Evolutionary conservation across 37 sponge, comb jelly and placozoan species (phyloP).

Genomic region (Eunapius fragilis): DNA sequence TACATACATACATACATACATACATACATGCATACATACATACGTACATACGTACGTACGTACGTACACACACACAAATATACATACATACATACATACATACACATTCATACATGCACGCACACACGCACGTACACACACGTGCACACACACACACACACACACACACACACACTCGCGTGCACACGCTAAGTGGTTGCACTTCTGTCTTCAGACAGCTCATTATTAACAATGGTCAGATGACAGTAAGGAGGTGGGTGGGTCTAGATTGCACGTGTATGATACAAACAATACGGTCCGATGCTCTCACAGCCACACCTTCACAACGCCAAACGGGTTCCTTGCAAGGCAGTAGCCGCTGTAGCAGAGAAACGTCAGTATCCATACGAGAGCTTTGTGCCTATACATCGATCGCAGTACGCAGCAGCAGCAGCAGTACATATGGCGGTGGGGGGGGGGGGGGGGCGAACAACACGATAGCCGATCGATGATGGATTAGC

Average conservation of each 20-base stretch:
- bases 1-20: too few species aligned
- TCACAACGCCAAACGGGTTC: conserved; percentile 72
- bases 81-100: conserved; percentile 25
- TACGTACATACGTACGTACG: too few species aligned
- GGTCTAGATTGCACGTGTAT: too few species aligned
- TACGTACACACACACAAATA: not conserved
- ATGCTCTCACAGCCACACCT: conserved; percentile 7
- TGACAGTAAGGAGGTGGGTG: not conserved
- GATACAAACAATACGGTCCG: too few species aligned
- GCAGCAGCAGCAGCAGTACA: not conserved
- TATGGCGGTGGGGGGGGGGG: too few species aligned
- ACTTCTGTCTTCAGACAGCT: not conserved
- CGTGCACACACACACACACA: conserved; percentile 46
- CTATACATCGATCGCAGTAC: not conserved
- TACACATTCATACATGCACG: conserved; percentile 40
- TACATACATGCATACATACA: too few species aligned
- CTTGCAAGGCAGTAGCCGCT: conserved; percentile 58
- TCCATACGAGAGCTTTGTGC: conserved; percentile 35
- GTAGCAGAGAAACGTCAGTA: conserved; percentile 65
- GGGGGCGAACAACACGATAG: not conserved
- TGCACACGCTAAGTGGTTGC: not conserved
- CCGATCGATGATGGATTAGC: not conserved
- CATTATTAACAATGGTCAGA: not conserved
- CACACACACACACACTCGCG: conserved; percentile 37
- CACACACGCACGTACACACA: conserved; percentile 36